These are phyloP conservation scores for Vireo griseus DNA, from an alignment of 2,797 vertebrate species.

Conservation along the genomic window DNA sequence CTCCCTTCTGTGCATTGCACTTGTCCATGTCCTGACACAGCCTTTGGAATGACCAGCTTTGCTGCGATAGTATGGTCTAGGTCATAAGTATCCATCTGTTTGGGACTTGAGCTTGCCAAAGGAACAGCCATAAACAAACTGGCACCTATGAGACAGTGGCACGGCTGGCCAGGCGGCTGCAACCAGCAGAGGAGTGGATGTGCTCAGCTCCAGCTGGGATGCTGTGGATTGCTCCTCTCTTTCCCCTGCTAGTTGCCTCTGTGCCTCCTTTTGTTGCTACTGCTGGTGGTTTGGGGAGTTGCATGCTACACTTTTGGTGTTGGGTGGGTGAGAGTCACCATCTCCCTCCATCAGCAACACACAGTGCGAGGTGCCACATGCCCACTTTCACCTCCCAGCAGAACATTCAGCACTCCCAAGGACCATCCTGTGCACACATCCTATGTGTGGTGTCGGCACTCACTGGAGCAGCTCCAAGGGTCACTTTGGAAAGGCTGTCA, in stretches of 20 bases:
- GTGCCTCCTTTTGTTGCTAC: background rate
- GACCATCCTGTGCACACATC: rapidly evolving
- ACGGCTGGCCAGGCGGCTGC: background rate
- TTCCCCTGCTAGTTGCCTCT: background rate
- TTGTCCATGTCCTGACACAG: background rate
- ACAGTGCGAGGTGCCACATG: rapidly evolving
- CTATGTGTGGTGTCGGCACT: rapidly evolving
- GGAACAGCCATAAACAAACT: background rate
- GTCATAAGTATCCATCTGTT: background rate
- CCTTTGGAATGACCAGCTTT: background rate
- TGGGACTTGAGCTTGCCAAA: background rate
- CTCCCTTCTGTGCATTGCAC: background rate
- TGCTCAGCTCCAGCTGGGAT: background rate
- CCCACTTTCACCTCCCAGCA: background rate
- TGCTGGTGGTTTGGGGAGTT: background rate
- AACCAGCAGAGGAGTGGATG: background rate
- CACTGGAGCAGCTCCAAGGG: background rate
- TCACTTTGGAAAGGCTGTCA: background rate
- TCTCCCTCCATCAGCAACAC: rapidly evolving
- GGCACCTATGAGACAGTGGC: background rate
- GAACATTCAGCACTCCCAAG: background rate
- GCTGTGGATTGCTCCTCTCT: background rate
- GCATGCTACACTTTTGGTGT: background rate
- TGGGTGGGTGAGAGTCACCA: too few species aligned
- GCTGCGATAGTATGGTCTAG: background rate